These are phyloP conservation scores for Sepioteuthis lessoniana DNA, from an alignment of 2,888 invertebrate species.

Conservation along the genomic window DNA sequence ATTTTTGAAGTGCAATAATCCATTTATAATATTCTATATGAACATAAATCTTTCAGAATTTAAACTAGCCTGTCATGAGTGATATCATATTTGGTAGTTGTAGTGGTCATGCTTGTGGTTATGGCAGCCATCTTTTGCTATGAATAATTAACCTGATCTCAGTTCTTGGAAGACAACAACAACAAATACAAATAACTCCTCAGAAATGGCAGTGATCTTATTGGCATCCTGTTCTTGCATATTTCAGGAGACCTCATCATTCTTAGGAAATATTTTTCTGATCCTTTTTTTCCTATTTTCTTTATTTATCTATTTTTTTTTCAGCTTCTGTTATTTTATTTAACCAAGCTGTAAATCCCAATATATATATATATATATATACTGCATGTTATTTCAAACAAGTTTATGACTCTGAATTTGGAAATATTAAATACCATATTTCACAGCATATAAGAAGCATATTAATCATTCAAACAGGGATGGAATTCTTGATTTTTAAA, in stretches of 20 bases:
- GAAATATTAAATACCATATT: no score
- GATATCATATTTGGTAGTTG: neutral
- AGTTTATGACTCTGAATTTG: no score
- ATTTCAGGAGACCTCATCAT: neutral
- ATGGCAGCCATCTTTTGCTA: neutral
- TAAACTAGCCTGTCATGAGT: constrained; percentile 15
- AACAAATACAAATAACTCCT: neutral
- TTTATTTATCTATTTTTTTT: neutral
- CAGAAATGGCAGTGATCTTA: neutral
- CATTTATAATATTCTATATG: neutral
- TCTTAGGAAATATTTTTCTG: neutral
- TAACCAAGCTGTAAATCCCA: no score
- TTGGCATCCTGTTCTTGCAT: neutral
- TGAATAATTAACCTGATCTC: constrained; percentile 1
- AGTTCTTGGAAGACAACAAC: neutral
- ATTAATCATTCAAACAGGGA: no score
- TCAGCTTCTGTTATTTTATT: no score
- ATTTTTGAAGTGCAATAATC: neutral
- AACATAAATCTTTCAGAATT: constrained; percentile 8
- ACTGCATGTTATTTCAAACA: no score
- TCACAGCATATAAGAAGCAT: no score
- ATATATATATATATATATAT: no score
- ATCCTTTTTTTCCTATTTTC: neutral
- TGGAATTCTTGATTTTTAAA: no score
- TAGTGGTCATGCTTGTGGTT: neutral